phyloP scores from a whole-genome alignment of 2,888 invertebrate genomes.

The Alcis repandata region DNA sequence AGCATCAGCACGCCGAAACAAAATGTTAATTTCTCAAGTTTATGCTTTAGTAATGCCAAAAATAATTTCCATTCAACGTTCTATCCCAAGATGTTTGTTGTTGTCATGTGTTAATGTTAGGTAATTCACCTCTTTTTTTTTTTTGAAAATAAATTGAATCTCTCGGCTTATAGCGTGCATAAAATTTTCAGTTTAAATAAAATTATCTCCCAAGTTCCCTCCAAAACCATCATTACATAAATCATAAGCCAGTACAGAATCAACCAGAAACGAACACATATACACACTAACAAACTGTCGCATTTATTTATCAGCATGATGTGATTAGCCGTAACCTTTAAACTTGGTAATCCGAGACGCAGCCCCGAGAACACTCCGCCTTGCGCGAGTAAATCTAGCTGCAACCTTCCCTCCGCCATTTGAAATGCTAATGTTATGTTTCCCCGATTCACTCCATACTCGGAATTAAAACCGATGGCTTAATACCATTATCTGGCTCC shows the following conservation, averaged over 20 bases:
- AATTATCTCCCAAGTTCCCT: too few relatives aligned
- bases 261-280: too few relatives aligned
- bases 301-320: too few relatives aligned
- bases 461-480: conserved; percentile 61
- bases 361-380: conserved; percentile 2
- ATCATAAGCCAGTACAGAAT: too few relatives aligned
- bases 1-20: not conserved
- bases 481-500: conserved; percentile 59
- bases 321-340: not conserved
- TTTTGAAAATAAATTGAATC: too few relatives aligned
- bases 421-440: conserved; percentile 67
- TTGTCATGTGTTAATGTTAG: too few relatives aligned
- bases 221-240: too few relatives aligned
- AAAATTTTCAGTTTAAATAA: too few relatives aligned
- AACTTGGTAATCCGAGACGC: not conserved
- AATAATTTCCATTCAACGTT: not conserved
- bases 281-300: too few relatives aligned
- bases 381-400: conserved; percentile 38
- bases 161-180: too few relatives aligned
- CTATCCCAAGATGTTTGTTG: too few relatives aligned
- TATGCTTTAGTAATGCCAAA: not conserved
- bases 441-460: conserved; percentile 58
- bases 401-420: conserved; percentile 46
- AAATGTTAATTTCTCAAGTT: not conserved
- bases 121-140: too few relatives aligned